Percentiles rank a stretch among this genome's conserved stretches.
Conservation (phyloP, 2,888 invertebrate genomes). For the Lapara coniferarum region DNA sequence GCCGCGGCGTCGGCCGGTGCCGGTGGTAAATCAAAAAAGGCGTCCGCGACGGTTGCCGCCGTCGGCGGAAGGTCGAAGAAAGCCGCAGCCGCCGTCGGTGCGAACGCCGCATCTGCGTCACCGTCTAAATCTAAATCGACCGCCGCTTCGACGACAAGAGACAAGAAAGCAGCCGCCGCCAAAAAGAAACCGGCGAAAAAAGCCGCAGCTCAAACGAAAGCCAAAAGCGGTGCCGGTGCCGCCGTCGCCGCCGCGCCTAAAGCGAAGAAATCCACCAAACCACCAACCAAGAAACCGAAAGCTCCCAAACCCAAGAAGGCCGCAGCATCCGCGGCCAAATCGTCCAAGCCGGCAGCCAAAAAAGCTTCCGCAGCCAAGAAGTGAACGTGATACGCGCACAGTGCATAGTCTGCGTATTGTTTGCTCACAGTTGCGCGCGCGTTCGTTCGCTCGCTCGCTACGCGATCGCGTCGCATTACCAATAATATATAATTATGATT, state of each 20-base stretch:
- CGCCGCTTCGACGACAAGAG: slow-evolving; percentile 33
- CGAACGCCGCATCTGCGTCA: slow-evolving; percentile 37
- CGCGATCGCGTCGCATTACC: no score
- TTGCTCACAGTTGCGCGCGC: no score
- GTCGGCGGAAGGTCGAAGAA: slow-evolving; percentile 26
- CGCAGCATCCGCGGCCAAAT: slow-evolving; percentile 34
- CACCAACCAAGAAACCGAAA: slow-evolving; percentile 63
- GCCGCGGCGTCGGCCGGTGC: slow-evolving; percentile 40
- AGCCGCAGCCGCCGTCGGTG: background rate
- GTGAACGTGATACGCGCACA: slow-evolving; percentile 29
- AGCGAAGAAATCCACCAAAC: slow-evolving; percentile 46
- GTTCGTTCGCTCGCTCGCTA: no score
- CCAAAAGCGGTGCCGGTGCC: slow-evolving; percentile 44
- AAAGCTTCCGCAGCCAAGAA: slow-evolving; percentile 41
- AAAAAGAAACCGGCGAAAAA: slow-evolving; percentile 49
- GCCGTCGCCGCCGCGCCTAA: slow-evolving; percentile 45
- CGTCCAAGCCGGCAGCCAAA: slow-evolving; percentile 45
- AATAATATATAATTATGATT: no score
- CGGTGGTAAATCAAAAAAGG: slow-evolving; percentile 38
- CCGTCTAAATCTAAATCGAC: slow-evolving; percentile 38
- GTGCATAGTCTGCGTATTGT: background rate
- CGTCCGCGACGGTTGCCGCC: slow-evolving; percentile 34
- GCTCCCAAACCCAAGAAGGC: slow-evolving; percentile 64
- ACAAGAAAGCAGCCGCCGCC: slow-evolving; percentile 48
- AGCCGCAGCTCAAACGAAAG: slow-evolving; percentile 41